These are phyloP conservation scores for Falco berigora DNA, from an alignment of 2,797 vertebrate genomes.

Conservation along the genomic window DNA sequence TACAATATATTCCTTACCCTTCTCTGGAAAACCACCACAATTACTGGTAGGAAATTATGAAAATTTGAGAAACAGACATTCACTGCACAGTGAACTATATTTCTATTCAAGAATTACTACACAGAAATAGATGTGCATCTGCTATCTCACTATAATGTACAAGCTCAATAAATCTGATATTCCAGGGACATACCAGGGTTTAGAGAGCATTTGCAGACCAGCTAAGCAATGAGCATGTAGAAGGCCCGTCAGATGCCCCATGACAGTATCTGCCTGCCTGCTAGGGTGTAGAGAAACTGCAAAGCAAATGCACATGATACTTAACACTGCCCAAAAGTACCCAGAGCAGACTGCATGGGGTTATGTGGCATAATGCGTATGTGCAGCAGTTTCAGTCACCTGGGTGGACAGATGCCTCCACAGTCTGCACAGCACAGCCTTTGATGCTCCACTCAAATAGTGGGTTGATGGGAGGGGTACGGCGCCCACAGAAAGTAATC, in stretches of 20 bases:
- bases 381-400: neutral
- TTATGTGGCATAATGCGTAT: accelerated
- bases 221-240: neutral
- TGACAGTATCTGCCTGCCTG: neutral
- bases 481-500: neutral
- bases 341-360: neutral
- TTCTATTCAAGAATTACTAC: neutral
- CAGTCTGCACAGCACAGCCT: neutral
- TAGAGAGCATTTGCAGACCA: neutral
- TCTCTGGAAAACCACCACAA: neutral
- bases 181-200: neutral
- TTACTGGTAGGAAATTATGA: neutral
- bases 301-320: neutral
- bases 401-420: neutral
- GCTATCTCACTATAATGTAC: neutral
- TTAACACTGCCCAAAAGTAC: neutral
- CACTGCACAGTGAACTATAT: neutral
- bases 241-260: neutral
- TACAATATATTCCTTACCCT: neutral
- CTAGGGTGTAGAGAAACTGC: neutral
- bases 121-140: neutral
- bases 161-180: neutral
- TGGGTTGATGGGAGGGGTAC: neutral
- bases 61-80: neutral
- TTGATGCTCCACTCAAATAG: neutral